Base-by-base conservation (phyloP, 2,113 vertebrate genomes). In the Anolis sagrei region DNA sequence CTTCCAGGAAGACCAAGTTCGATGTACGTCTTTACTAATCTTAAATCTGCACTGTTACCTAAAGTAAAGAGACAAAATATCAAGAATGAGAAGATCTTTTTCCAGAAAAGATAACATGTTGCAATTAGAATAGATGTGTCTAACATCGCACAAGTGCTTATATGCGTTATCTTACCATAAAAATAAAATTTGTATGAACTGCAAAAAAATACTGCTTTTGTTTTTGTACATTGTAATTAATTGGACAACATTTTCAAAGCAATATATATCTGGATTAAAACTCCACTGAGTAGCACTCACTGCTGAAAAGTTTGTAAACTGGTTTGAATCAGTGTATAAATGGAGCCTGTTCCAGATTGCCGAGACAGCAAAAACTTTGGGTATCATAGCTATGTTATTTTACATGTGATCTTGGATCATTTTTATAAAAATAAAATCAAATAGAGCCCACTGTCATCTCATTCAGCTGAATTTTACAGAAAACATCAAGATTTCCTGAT, bases 1-100 rank as follows among this genome's bases (percentile, higher is more conserved):
- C 97, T 97, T 81, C 98, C 98, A 91, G 99, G 98, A 21, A 99
- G 94, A 89, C 99, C 99, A 81, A 99, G 98, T 92, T 99, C 98
- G 93, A 99, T 96, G 34, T 99, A 99, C 44, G 98, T 99, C 95
- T 99, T 99, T 91, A 99, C 99, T 89, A 99, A 95, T 91, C 98
- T 97, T 48, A 99, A 96, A 93, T 99, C 99, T 84, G 99, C 99
- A 86, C 98, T 99, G 95, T 99, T 99, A 86, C 98, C 98, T 94
- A 34, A 95, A 94, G 87, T 79, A 92, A 39, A 83, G 90, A 29
- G 49, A 80, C 86, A 89, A 89, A 88, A n/a, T 69, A 78, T 93
- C 85, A 92, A 61, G 79, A n/a, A 49, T 79, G 32, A 84, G 11
- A 4, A 85, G 34, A 79, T 48, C 18, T 76, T 80, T 86, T 76